Base-by-base conservation (phyloP, 2,888 invertebrate genomes). In the Tetranychus piercei region DNA sequence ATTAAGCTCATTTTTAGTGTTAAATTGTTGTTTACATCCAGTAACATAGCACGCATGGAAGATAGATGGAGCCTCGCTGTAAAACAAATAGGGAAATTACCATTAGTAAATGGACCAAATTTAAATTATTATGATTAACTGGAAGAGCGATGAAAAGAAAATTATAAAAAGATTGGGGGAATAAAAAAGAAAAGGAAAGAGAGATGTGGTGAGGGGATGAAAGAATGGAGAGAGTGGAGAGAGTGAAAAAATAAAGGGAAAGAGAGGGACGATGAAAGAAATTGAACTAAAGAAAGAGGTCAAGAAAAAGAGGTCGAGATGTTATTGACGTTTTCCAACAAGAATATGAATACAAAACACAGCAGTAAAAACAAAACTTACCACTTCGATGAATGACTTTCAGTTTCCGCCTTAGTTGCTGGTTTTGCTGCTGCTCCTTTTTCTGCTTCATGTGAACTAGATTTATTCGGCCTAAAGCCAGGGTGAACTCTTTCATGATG, bases 391-490 rank as follows among this genome's bases (percentile, higher is more conserved):
- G 34, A 34, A 34, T 34, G 34, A 34, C 34, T 34, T 34, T 34
- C 34, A 34, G 34, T 34, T 34, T 34, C 34, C 34, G 34, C 34
- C 34, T 34, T 34, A 34, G 34, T 34, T 34, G 34, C 34, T 34
- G 34, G 34, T 34, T 34, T 34, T 34, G 34, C 34, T 34, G 34
- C 34, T 34, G 34, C 34, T 34, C 34, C 34, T 34, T 34, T 34
- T 34, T 34, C 34, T 34, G 34, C 34, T 34, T 34, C 34, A 34
- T 34, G 34, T 34, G 34, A 34, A 34, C 34, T 34, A 34, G 34
- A 34, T 34, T 34, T 34, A 34, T 97, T 95, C 79, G 69, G 69
- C 69, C 20, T 69, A 9, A 69, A 69, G 8, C 69, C 69, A 23
- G 69, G 69, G 43, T 73, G 73, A 18, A 73, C 69, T 73, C 73